A percentile compares a stretch with the other conserved stretches of the same genome.
These are phyloP conservation scores for Limnephilus lunatus DNA, from an alignment of 2,888 invertebrate genomes.

Conservation along the genomic window DNA sequence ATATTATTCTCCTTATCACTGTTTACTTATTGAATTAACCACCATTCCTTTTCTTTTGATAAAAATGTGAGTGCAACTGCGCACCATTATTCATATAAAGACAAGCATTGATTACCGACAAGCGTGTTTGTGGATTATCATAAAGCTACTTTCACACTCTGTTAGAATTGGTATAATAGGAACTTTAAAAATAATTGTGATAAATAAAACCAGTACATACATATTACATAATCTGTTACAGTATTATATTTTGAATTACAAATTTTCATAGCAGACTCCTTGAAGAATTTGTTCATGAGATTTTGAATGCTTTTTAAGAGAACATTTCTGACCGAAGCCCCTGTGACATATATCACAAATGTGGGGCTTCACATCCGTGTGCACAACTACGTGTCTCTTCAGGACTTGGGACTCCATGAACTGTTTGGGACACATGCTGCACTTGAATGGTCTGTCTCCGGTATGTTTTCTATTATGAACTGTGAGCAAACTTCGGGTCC, in stretches of 20 bases:
- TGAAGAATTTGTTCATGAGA: slow-evolving; percentile 55
- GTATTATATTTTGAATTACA: not conserved
- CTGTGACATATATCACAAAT: slow-evolving; percentile 60
- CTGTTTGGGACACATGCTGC: slow-evolving; percentile 58
- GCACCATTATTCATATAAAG: not conserved
- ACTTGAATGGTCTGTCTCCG: slow-evolving; percentile 60
- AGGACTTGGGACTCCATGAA: slow-evolving; percentile 60
- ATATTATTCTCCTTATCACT: not conserved
- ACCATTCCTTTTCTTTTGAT: not conserved
- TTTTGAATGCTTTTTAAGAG: slow-evolving; percentile 57
- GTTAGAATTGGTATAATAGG: not conserved
- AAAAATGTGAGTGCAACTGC: not conserved
- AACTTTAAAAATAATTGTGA: not conserved
- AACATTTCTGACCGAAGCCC: slow-evolving; percentile 54
- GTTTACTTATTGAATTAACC: not conserved
- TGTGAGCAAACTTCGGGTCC: slow-evolving; percentile 47
- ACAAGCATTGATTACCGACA: not conserved
- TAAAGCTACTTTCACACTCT: not conserved
- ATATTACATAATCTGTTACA: not conserved
- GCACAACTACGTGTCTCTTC: slow-evolving; percentile 55
- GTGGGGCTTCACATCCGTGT: slow-evolving; percentile 58
- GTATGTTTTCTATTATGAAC: slow-evolving; percentile 55
- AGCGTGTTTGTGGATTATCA: not conserved
- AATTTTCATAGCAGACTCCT: slow-evolving; percentile 55
- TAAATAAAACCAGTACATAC: not conserved